Base-by-base conservation (phyloP, 92 coral and sea anemone species). In the Porites evermanni region DNA sequence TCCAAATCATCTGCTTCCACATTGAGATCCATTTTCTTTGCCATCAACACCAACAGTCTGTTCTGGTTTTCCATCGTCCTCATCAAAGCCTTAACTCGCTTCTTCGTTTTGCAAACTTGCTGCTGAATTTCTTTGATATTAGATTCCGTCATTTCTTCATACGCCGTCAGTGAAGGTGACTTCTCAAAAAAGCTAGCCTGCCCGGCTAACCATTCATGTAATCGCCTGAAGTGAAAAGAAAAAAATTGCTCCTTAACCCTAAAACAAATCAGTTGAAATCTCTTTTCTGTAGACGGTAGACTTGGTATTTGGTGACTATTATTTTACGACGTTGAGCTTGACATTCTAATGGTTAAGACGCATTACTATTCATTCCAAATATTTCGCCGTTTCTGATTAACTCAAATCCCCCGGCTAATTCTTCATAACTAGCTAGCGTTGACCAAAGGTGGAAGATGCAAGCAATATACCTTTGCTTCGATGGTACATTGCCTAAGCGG, bases 71-170 rank as follows among this genome's bases (percentile, higher is more conserved):
- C 93, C 82, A 94, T 20, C 32, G 86, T 75, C 21, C 79, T 23
- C 58, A 93, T 69, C 12, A 94, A 89, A 20, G 87, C 20, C 88
- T 94, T 94, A 4, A 94, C 93, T 23, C 95, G 88, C 53, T 85
- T 92, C 85, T 92, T 94, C 20, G 95, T 94, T 82, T 94, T 94
- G 77, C 53, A 83, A 23, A 94, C n/a, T 44, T 93, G 91, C 64
- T 70, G 91, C 20, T 38, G 89, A 74, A 90, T 70, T 67, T 90
- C 93, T 18, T 53, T 47, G 23, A 74, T 56, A 58, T 70, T 20
- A 64, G 87, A 32, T 74, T 83, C 87, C 8, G 70, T 47, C 70
- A 60, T 64, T 26, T 72, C 87, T 63, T 17, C 73, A 21, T 61
- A 51, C 59, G 87, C 21, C 9, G 87, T 83, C 73, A 72, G 52